A percentile compares a stretch with the other conserved stretches of the same genome.
phyloP scores from a whole-genome alignment of 2,888 invertebrate genomes.

The Argyresthia goedartella region DNA sequence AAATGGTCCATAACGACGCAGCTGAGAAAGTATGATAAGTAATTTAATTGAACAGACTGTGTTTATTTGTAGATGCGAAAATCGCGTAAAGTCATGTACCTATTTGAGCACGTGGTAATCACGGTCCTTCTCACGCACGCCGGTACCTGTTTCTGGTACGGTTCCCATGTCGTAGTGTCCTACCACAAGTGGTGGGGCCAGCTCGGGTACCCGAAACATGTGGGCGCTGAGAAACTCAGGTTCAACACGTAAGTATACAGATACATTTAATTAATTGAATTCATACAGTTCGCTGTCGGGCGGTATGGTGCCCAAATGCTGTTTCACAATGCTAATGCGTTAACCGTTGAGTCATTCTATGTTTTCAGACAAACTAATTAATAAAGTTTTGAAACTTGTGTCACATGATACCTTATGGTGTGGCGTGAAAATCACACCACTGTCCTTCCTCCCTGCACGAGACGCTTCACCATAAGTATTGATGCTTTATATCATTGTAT shows the following conservation, averaged over 20 bases:
- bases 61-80: constrained; percentile 34
- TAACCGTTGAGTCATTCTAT: too few species aligned
- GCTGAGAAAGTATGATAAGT: too few species aligned
- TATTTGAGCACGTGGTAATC: constrained; percentile 33
- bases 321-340: too few species aligned
- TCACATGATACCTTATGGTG: too few species aligned
- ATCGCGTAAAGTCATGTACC: constrained; percentile 33
- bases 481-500: too few species aligned
- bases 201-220: constrained; percentile 32
- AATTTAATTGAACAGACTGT: neutral
- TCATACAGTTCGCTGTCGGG: neutral
- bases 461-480: too few species aligned
- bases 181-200: constrained; percentile 19
- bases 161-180: constrained; percentile 15
- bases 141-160: constrained; percentile 41
- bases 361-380: too few species aligned
- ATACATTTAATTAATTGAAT: neutral
- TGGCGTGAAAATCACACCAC: neutral
- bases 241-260: neutral
- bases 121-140: constrained; percentile 34
- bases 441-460: too few species aligned
- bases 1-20: too few species aligned
- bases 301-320: too few species aligned
- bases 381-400: too few species aligned
- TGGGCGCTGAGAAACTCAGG: constrained; percentile 22